Evolutionary conservation across 2,113 vertebrate genomes (phyloP), one percentile per base, ranked within the genome.

Genomic region (Megalops atlanticus): DNA sequence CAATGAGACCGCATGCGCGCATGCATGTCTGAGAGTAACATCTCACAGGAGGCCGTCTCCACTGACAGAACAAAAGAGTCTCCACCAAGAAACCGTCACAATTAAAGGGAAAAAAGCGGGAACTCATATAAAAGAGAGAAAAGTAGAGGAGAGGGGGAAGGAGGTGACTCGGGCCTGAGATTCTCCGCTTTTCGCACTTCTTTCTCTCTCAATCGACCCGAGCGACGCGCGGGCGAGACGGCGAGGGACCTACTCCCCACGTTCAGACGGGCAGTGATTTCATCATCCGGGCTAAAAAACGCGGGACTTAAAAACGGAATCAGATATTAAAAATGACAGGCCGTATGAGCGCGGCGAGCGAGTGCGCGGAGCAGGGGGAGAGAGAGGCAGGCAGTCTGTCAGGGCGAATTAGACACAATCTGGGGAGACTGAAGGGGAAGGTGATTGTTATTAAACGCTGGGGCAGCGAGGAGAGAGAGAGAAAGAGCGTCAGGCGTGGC

Each of bases 301-400:
- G 97, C 96, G 97, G 96, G 98, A 98, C 97, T 98, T 96, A 96
- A 96, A 96, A 80, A 95, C 95, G 96, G 98, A 98, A 98, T 98
- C 97, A 98, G 97, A 98, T 98, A 99, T 99, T 99, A 99, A 98
- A 99, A 99, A 99, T 99, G 97, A 99, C 98, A 99, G 98, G 95
- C 96, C 96, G 96, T 99, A 95, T 98, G 98, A 99, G 98, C 98
- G 97, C 93, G 94, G 96, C 96, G 97, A 98, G 97, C 96, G 96
- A 97, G 95, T 96, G 94, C 93, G 95, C 97, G 98, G 96, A 92
- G 96, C 96, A 97, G 97, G 98, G 97, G 96, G 96, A 96, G 95
- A 94, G 90, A 96, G 95, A 95, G 96, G 96, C 95, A 94, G 96
- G 93, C 95, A 96, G 95, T 96, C 95, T 95, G 96, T 96, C 96